These are phyloP conservation scores for Cyphomyrmex costatus DNA, from an alignment of 1,140 invertebrate genomes.

Conservation along the genomic window DNA sequence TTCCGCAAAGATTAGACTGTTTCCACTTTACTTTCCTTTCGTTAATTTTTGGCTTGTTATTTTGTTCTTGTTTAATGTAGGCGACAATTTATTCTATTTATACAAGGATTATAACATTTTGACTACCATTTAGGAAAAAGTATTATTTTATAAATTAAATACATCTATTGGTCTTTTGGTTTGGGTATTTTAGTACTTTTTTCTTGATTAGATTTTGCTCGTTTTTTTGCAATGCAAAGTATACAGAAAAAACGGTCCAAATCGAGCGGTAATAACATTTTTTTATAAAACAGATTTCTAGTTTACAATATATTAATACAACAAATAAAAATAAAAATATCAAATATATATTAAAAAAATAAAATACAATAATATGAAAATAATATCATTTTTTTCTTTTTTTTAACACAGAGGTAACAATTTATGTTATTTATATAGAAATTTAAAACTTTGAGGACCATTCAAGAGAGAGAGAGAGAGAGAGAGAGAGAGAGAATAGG, in stretches of 20 bases:
- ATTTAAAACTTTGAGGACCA: too few relatives aligned
- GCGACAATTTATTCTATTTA: not conserved
- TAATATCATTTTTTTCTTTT: too few relatives aligned
- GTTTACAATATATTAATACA: too few relatives aligned
- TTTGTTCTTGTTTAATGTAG: not conserved
- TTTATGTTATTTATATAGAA: not conserved
- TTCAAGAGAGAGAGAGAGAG: too few relatives aligned
- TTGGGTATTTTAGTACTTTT: not conserved
- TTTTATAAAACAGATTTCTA: too few relatives aligned
- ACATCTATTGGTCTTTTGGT: not conserved
- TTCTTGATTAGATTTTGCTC: not conserved
- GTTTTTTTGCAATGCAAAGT: too few relatives aligned
- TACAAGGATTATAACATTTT: not conserved
- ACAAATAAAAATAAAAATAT: too few relatives aligned
- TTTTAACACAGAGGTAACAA: not conserved
- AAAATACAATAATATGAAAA: too few relatives aligned
- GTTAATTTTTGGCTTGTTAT: not conserved
- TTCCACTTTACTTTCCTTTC: not conserved
- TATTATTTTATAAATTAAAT: not conserved
- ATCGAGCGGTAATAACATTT: too few relatives aligned
- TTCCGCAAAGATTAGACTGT: conserved; percentile 4
- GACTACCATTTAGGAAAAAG: not conserved
- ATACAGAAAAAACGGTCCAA: too few relatives aligned
- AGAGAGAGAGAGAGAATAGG: too few relatives aligned
- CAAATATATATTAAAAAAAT: too few relatives aligned